phyloP scores from a whole-genome alignment of 2,888 invertebrate genomes.

The Acronicta aceris region DNA sequence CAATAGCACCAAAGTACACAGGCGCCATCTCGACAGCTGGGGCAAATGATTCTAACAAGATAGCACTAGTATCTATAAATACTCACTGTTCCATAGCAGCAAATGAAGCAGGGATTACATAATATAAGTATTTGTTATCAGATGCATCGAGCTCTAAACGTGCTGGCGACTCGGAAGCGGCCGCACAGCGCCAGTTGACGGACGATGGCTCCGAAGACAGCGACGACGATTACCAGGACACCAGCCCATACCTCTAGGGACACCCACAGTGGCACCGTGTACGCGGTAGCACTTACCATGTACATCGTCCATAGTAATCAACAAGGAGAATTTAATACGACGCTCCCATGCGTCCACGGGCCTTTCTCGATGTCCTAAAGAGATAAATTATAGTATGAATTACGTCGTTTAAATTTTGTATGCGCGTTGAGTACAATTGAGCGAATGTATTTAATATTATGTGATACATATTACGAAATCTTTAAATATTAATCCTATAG shows the following conservation, averaged over 20 bases:
- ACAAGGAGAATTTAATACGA: conserved; percentile 42
- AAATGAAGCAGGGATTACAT: not conserved
- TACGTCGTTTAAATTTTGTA: conserved; percentile 71
- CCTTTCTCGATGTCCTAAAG: conserved; percentile 63
- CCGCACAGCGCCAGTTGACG: conserved; percentile 84
- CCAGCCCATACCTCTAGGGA: conserved; percentile 82
- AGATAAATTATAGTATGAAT: conserved; percentile 74
- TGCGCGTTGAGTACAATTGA: conserved; percentile 77
- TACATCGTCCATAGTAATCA: conserved; percentile 60
- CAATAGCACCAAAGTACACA: no score
- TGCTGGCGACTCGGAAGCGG: conserved; percentile 75
- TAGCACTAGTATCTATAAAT: not conserved
- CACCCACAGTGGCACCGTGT: conserved; percentile 40
- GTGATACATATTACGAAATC: conserved; percentile 55
- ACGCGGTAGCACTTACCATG: conserved; percentile 64
- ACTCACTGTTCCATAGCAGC: not conserved
- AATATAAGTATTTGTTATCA: conserved; percentile 56
- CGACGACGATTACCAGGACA: conserved; percentile 85
- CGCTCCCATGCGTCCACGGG: conserved; percentile 48
- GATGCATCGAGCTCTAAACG: conserved; percentile 86
- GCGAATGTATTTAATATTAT: conserved; percentile 82
- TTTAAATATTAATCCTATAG: conserved; percentile 71
- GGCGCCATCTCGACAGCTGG: no score
- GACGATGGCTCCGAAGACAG: conserved; percentile 84
- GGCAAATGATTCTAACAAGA: no score